These are phyloP conservation scores for Molossus molossus DNA, from an alignment of 2,797 vertebrate species.

Conservation along the genomic window DNA sequence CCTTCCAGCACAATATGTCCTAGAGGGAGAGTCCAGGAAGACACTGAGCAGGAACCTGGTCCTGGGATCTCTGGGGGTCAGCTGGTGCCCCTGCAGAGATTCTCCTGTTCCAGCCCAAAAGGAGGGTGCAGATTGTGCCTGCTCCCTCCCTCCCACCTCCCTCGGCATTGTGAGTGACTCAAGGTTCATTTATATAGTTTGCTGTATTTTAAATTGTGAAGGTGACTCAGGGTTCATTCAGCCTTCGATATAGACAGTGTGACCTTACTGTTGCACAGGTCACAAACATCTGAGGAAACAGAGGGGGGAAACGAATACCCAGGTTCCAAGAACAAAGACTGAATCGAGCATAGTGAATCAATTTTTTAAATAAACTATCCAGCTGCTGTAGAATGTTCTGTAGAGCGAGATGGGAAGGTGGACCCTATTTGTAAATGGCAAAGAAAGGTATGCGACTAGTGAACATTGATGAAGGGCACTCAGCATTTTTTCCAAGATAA, in stretches of 20 bases:
- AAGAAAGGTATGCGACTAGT: too few relatives aligned
- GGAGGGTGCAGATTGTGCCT: neutral
- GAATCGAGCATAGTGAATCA: neutral
- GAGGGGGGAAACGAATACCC: neutral
- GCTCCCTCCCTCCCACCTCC: fast-evolving
- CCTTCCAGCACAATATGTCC: too few relatives aligned
- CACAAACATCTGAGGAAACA: neutral
- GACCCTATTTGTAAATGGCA: neutral
- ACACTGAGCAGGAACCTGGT: neutral
- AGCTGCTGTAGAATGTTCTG: neutral
- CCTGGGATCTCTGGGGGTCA: fast-evolving
- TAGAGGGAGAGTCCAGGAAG: neutral
- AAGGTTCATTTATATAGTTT: neutral
- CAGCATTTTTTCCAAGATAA: neutral
- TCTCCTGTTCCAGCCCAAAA: neutral
- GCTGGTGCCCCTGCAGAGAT: neutral
- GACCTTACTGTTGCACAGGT: neutral
- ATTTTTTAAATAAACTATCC: neutral
- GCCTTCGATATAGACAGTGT: neutral
- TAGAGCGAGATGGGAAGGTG: neutral
- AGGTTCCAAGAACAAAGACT: neutral
- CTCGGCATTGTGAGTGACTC: neutral
- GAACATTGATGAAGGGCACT: neutral
- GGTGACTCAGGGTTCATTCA: neutral
- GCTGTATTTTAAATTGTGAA: neutral